Evolutionary conservation across 2,888 invertebrate species (phyloP), one percentile per base, ranked within the genome.

Genomic region (Andrena hattorfiana): DNA sequence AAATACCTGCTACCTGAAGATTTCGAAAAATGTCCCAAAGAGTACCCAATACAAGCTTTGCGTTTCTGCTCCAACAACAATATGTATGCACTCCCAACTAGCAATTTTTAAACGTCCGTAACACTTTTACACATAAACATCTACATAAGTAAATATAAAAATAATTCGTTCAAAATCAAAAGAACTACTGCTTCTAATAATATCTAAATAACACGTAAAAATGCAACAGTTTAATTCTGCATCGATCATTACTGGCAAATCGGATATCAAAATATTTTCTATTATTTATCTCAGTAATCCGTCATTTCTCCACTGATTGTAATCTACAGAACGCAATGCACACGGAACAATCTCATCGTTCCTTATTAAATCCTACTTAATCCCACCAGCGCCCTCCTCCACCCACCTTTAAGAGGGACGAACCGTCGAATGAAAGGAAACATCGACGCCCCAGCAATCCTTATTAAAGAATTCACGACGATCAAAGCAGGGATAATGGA

Each of bases 311-410:
- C 42, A 8, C 51, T 51, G 51, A 4, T 26, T 56, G 10, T 56
- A 23, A 60, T 10, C 6, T 7, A n/a, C 30, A n/a, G 16, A 1
- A 42, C 42, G 16, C 42, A 42, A 42, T 16, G 10, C 28, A 23
- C 56, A n/a, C 5, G 26, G 2, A 20, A 42, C 42, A 30, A 42
- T 42, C 26, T 3, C 59, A 7, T 23, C 26, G 63, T 23, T 42
- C 26, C 64, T 64, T 66, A 76, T 71, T 70, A 62, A 64, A 80
- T 60, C 26, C 69, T 30, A 79, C 74, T 79, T 75, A 59, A 75
- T 69, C 26, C 49, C 2, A 5, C 23, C 35, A 30, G 2, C 2
- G 16, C 5, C 10, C n/a, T n/a, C 5, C 20, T 63, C 28, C 4
- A 2, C 6, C 8, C 32, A 16, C 16, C 60, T n/a, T 20, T 16